These are phyloP conservation scores for Lycocerus yunnanus DNA, from an alignment of 2,888 invertebrate genomes.

Conservation along the genomic window DNA sequence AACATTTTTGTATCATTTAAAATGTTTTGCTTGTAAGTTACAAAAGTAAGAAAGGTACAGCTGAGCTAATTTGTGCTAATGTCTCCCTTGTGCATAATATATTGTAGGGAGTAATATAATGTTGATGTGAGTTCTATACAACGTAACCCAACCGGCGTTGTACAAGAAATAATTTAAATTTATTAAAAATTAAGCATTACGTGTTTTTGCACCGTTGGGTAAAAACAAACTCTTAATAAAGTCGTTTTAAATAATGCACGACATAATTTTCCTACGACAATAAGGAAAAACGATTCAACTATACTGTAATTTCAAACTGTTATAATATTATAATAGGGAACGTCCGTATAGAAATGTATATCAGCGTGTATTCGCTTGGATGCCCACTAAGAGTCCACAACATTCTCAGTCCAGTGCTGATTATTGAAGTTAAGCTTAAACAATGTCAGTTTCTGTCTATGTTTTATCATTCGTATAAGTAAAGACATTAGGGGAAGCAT, in stretches of 20 bases:
- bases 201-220: not conserved
- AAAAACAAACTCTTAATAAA: not conserved
- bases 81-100: not conserved
- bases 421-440: slow-evolving; percentile 31
- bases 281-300: not conserved
- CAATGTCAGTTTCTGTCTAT: slow-evolving; percentile 33
- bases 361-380: slow-evolving; percentile 27
- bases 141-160: not conserved
- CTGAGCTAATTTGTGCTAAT: not conserved
- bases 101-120: not conserved
- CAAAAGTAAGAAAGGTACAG: not conserved
- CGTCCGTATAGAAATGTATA: slow-evolving; percentile 7
- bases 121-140: not conserved
- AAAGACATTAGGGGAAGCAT: slow-evolving; percentile 38
- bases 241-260: not conserved
- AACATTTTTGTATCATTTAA: not conserved
- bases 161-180: not conserved
- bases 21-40: not conserved
- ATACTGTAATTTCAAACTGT: slow-evolving; percentile 3
- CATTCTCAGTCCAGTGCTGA: slow-evolving; percentile 32
- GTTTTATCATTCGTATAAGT: slow-evolving; percentile 35
- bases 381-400: slow-evolving; percentile 25
- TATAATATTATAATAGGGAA: slow-evolving; percentile 12
- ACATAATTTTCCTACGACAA: not conserved
- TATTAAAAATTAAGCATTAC: not conserved